phyloP scores from a whole-genome alignment of 2,797 vertebrate species.

The Monodelphis domestica region DNA sequence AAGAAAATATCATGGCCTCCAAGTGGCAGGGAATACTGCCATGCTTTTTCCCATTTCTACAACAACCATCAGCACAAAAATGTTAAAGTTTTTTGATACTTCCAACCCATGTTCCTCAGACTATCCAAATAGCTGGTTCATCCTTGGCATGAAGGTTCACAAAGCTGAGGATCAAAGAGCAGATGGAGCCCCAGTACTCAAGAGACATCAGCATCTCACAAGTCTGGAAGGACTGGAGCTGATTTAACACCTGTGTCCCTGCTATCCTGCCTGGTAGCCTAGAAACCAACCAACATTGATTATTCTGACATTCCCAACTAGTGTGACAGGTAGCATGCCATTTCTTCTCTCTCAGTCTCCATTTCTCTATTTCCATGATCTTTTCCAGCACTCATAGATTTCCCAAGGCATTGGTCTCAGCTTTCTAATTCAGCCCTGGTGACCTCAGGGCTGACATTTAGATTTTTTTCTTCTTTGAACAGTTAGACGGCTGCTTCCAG shows the following conservation, averaged over 20 bases:
- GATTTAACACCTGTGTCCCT: background rate
- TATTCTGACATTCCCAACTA: background rate
- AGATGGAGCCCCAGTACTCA: background rate
- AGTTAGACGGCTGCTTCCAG: background rate
- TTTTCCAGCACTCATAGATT: background rate
- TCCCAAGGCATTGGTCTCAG: background rate
- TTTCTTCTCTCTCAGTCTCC: background rate
- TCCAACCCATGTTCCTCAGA: fast-evolving
- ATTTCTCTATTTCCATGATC: background rate
- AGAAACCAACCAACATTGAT: background rate
- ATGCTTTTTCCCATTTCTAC: background rate
- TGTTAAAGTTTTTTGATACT: background rate
- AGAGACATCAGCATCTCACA: background rate
- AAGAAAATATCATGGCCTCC: background rate
- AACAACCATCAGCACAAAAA: background rate
- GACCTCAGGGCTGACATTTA: background rate
- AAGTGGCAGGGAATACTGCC: background rate
- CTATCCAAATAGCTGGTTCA: background rate
- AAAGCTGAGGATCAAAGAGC: background rate
- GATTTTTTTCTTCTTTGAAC: background rate
- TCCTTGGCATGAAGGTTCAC: background rate
- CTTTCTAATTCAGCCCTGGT: background rate
- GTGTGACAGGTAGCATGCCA: background rate
- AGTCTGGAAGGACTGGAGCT: background rate
- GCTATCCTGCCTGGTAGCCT: background rate